Evolutionary conservation across 2,888 invertebrate species (phyloP), one percentile per base, ranked within the genome.

Genomic region (Pheosia gnoma): DNA sequence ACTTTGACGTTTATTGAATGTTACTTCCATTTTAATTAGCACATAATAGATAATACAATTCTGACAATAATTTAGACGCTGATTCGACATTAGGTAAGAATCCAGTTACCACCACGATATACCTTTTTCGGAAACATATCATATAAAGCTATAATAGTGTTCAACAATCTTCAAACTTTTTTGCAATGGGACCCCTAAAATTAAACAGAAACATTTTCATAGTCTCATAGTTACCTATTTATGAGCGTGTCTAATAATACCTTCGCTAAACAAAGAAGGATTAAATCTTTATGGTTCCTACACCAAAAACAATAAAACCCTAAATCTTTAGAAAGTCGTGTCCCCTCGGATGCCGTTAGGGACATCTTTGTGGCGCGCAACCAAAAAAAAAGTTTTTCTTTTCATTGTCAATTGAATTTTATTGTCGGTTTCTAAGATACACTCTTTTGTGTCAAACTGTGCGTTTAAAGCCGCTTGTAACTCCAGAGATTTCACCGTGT

Each of bases 371-470:
- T 86, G 85, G 84, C 78, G 80, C 70, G 68, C 68, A 75, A 71
- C 81, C 25, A 25, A 25, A 83, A 85, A 87, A 85, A 86, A 88
- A 84, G 73, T 76, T 79, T 83, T 83, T 56, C 87, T 81, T 84
- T 85, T 87, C 87, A 89, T 91, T 91, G 93, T 92, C 91, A 91
- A 91, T 91, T 91, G 91, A 91, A 90, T 89, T 91, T 93, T 93
- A 93, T 93, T 91, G 92, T 91, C 85, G 89, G 91, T 90, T 93
- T 91, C 90, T 86, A 83, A 89, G 89, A 91, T 89, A 87, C 83
- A 82, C 85, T 85, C 91, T 91, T 91, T 93, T 93, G 90, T 92
- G 90, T 83, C 77, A 85, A 90, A 88, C 90, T 89, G 91, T 88
- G 91, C 93, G 93, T 89, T 86, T 83, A 89, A 92, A 91, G 90